phyloP scores from a whole-genome alignment of 2,797 vertebrate species.

The Gambusia yucatana region DNA sequence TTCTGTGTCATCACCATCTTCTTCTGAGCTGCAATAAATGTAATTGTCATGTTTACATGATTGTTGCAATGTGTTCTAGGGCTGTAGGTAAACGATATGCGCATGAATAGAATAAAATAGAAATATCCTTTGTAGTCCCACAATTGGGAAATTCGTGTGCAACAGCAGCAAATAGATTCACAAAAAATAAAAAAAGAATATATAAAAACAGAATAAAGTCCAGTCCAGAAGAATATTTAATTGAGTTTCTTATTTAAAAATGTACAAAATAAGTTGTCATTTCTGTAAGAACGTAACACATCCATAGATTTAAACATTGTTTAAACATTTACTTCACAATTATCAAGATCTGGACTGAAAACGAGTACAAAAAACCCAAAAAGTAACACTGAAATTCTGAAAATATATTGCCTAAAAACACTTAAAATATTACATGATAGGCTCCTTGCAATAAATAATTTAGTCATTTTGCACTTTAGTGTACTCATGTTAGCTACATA shows the following conservation, averaged over 20 bases:
- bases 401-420: neutral
- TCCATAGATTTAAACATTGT: neutral
- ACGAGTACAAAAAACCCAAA: neutral
- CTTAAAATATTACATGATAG: neutral
- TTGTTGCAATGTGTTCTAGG: neutral
- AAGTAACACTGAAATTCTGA: neutral
- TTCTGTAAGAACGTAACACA: neutral
- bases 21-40: constrained; percentile 75
- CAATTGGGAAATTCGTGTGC: no score
- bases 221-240: no score
- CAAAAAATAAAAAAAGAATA: no score
- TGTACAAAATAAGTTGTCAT: neutral
- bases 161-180: no score
- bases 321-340: neutral
- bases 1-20: constrained; percentile 90
- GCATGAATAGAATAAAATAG: no score
- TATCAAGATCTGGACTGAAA: neutral
- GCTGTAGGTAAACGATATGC: neutral
- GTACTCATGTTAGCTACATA: neutral
- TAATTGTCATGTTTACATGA: neutral
- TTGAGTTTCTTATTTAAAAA: no score
- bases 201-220: no score
- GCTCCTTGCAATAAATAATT: neutral
- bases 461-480: neutral
- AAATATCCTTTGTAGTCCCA: no score